These are phyloP conservation scores for Melieria omissa DNA, from an alignment of 2,888 invertebrate genomes.

Conservation along the genomic window DNA sequence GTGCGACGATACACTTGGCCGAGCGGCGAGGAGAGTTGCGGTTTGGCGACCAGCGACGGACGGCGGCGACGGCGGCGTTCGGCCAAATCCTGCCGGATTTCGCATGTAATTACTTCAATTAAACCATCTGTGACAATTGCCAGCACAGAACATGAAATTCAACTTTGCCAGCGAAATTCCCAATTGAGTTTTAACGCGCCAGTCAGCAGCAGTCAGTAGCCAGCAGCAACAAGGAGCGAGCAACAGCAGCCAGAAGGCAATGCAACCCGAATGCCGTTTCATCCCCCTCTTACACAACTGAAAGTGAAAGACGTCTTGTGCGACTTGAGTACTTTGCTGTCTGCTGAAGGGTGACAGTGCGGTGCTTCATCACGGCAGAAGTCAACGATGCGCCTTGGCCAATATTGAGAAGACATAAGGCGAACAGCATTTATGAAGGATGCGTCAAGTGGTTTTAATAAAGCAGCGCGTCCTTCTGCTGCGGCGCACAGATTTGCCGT, in stretches of 20 bases:
- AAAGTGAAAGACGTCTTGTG: background rate
- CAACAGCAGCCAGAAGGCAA: background rate
- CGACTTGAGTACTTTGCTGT: constrained; percentile 27
- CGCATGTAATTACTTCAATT: constrained; percentile 67
- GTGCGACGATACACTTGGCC: too few relatives aligned
- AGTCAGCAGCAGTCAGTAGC: constrained; percentile 2
- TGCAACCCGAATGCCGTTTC: background rate
- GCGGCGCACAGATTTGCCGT: too few relatives aligned
- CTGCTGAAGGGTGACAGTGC: constrained; percentile 61
- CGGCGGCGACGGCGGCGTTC: constrained; percentile 18
- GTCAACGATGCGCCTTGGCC: constrained; percentile 50
- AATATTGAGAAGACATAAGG: too few relatives aligned
- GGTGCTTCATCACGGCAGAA: constrained; percentile 60
- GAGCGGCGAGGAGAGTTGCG: too few relatives aligned
- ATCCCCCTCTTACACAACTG: background rate
- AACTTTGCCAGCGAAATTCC: constrained; percentile 63
- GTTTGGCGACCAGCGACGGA: background rate
- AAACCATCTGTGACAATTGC: constrained; percentile 68
- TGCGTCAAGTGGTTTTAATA: constrained; percentile 24
- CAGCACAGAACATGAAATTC: constrained; percentile 62
- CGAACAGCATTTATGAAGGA: too few relatives aligned
- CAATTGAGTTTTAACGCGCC: constrained; percentile 38
- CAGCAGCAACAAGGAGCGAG: background rate
- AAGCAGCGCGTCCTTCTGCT: background rate
- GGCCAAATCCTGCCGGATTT: constrained; percentile 63